These are phyloP conservation scores for Lophius americanus DNA, from an alignment of 2,797 vertebrate genomes.

Conservation along the genomic window DNA sequence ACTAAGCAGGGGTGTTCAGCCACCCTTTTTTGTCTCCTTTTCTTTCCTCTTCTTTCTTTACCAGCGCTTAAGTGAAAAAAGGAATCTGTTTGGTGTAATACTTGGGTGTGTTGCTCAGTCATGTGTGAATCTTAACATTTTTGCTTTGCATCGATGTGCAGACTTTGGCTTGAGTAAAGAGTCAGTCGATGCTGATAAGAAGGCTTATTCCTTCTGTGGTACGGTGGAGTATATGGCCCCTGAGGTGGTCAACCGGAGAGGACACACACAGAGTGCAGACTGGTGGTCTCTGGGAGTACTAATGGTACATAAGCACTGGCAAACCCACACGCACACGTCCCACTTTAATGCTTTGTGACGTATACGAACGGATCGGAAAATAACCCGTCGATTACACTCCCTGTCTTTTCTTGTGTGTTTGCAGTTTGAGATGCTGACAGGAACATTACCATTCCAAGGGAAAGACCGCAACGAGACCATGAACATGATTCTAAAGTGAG, in stretches of 20 bases:
- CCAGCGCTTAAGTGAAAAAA: not conserved
- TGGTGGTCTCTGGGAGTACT: conserved; percentile 99
- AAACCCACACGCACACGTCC: not conserved
- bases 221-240: conserved; percentile 99
- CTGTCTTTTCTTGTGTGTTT: conserved; percentile 15
- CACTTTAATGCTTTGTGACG: not conserved
- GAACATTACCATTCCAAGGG: conserved; percentile 97
- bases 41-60: not conserved
- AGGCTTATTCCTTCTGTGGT: conserved; percentile 99
- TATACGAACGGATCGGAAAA: not conserved
- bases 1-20: not conserved
- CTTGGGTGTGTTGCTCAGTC: not conserved
- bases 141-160: conserved; percentile 62
- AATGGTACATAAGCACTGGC: conserved; percentile 84
- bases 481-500: conserved; percentile 99
- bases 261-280: conserved; percentile 98
- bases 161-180: conserved; percentile 99
- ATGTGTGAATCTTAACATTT: not conserved
- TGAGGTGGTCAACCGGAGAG: conserved; percentile 98
- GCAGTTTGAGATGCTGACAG: conserved; percentile 98
- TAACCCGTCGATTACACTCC: not conserved
- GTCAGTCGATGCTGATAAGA: conserved; percentile 97
- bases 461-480: conserved; percentile 98
- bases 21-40: not conserved
- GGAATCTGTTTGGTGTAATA: not conserved